Percentiles rank a stretch among this genome's conserved stretches.
These are phyloP conservation scores for Heliconius eleuchia DNA, from an alignment of 1,140 invertebrate genomes.

Conservation along the genomic window DNA sequence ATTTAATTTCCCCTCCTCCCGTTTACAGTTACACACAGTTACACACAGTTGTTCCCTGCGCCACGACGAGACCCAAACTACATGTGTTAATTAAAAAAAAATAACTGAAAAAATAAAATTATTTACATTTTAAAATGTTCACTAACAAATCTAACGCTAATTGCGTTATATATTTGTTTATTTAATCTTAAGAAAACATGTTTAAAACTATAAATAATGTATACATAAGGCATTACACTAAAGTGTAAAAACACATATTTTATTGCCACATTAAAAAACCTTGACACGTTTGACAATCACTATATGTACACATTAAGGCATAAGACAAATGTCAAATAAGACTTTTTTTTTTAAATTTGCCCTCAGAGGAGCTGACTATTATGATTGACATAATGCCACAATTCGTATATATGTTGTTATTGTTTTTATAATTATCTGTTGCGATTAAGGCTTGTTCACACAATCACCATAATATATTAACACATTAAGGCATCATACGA, in stretches of 20 bases:
- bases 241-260: conserved; percentile 5
- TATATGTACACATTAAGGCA: conserved; percentile 24
- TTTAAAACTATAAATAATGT: neutral
- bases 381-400: conserved; percentile 69
- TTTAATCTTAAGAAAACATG: neutral
- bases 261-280: conserved; percentile 2
- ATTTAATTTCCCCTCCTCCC: too few relatives aligned
- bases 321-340: conserved; percentile 36
- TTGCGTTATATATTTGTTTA: neutral
- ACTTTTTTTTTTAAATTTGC: neutral
- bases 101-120: neutral
- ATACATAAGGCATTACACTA: neutral
- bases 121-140: neutral
- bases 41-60: too few relatives aligned
- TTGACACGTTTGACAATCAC: conserved; percentile 9
- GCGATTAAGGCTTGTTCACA: conserved; percentile 35
- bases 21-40: too few relatives aligned
- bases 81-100: too few relatives aligned
- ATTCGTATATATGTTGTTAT: conserved; percentile 63
- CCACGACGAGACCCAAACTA: too few relatives aligned
- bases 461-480: conserved; percentile 2
- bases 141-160: neutral
- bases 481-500: conserved; percentile 27
- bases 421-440: conserved; percentile 57
- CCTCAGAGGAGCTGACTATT: conserved; percentile 44